Evolutionary conservation across 2,888 invertebrate genomes (phyloP), one percentile per base, ranked within the genome.

Genomic region (Agonopterix subpropinquella): DNA sequence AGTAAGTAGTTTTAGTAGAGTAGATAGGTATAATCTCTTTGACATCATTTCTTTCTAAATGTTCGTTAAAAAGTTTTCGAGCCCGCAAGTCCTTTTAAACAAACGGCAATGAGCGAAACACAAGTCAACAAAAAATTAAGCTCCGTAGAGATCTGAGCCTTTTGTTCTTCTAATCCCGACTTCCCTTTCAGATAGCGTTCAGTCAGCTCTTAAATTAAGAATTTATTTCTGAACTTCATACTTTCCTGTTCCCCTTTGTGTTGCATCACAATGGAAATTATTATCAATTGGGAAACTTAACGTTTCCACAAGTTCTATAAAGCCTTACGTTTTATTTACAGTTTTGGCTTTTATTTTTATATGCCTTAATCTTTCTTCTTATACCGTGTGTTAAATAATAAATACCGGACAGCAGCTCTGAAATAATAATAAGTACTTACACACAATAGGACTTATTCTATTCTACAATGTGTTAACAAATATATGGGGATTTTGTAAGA

Each of bases 181-280:
- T 80, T 80, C 77, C 73, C 80, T 79, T 81, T 79, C 77, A 80
- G 78, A 80, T 80, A 77, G 78, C 78, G 73, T 80, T 82, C 80
- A 81, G 76, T 81, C 82, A 79, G 77, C 77, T 80, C 78, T 83
- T 80, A 84, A 83, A 83, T 84, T 82, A 83, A 80, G 82, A 84
- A 84, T 82, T 84, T 83, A 85, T 84, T 84, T 82, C 80, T 70
- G 68, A 84, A 83, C 83, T 84, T 82, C 77, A 80, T 83, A 83
- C 81, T 82, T 83, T 78, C 65, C 77, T 74, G 77, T 75, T 77
- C 73, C 62, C 76, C 74, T 79, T 84, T 84, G 83, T 84, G 78
- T 77, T 83, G 82, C 78, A 79, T 79, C 76, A 83, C 80, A 83
- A 84, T 83, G 77, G 77, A 83, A 85, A 81, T 83, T 84, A 83